Conservation (phyloP, 2,113 vertebrate genomes). For the Nyctereutes procyonoides region DNA sequence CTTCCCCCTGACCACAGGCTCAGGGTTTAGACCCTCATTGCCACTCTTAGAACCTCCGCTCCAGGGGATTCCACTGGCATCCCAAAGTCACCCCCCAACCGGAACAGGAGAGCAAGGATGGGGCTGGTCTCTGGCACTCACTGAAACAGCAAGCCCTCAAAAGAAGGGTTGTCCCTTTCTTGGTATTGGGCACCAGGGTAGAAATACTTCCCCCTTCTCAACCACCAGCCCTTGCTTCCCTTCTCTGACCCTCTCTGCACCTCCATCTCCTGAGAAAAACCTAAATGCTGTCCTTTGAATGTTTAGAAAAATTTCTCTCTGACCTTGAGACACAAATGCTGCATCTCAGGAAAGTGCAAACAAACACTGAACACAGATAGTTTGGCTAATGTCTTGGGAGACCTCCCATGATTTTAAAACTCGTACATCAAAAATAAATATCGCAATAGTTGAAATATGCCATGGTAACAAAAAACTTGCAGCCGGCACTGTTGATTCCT, state of each 20-base stretch:
- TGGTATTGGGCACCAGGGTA: no score
- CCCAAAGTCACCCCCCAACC: neutral
- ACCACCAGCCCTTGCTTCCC: neutral
- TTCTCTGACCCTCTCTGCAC: neutral
- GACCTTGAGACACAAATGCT: neutral
- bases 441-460: neutral
- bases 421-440: neutral
- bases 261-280: neutral
- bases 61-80: neutral
- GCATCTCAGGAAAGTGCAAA: neutral
- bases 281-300: neutral
- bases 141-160: neutral
- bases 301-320: neutral
- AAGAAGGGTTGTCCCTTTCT: neutral
- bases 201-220: neutral
- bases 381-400: neutral
- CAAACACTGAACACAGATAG: neutral
- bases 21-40: neutral
- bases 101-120: neutral
- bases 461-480: neutral
- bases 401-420: neutral
- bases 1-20: neutral
- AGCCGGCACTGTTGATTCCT: no score
- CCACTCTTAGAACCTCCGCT: neutral
- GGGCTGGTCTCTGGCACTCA: neutral